Evolutionary conservation across 2,888 invertebrate genomes (phyloP), one percentile per base, ranked within the genome.

Genomic region (Eremobia ochroleuca): DNA sequence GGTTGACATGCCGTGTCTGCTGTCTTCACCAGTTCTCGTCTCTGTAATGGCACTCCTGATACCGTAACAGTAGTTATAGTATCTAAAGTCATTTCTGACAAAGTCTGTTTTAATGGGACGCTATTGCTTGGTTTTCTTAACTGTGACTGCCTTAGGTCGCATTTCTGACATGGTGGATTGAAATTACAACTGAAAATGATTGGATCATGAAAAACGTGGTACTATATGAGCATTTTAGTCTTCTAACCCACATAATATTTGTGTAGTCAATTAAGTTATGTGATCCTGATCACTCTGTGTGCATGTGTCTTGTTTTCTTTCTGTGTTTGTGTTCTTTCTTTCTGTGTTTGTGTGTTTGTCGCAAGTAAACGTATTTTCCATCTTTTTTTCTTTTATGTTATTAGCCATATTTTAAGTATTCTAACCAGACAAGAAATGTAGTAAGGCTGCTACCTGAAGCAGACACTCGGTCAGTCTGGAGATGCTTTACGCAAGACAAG

Each of bases 161-260:
- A 28, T n/a, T 34, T 15, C 18, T 37, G 74, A 68, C 67, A 43
- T 21, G 62, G 28, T 52, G 68, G n/a, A 37, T 59, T 62, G 25
- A 62, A 70, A 62, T 55, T 52, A 66, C 74, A 79, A 70, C 84
- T 84, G 84, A 15, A 84, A 83, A 59, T 58, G 0, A 61, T n/a
- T 34, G 11, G 13, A 31, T 58, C 4, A 55, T 55, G 15, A 61
- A 49, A 46, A 1, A 49, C 2, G 9, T 46, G 28, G 18, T 43
- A n/a, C 1, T 37, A 1, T 4, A 67, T 21, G 1, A 34, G 25
- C 9, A 52, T 52, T 28, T n/a, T 9, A 37, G 34, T 31, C 21
- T 43, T 34, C 15, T 71, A 28, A n/a, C 21, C n/a, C 21, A 71
- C 9, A 21, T 31, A 21, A 21, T 31, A 21, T n/a, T 62, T 31